A percentile compares a stretch with the other conserved stretches of the same genome.
Conservation (phyloP, 2,113 vertebrate species). For the Heterochromis multidens region DNA sequence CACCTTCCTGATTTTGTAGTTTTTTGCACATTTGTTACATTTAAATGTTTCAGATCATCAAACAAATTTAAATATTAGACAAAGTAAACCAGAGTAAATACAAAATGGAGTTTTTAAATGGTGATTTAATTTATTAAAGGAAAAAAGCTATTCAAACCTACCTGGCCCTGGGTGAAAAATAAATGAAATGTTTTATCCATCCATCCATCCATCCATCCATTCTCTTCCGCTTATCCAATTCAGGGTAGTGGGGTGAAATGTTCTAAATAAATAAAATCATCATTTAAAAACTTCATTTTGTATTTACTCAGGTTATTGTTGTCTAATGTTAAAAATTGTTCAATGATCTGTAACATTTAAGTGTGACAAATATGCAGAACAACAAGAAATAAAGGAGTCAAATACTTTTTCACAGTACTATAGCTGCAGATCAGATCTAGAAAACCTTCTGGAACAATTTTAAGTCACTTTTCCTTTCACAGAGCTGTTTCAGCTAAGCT, state of each 20-base stretch:
- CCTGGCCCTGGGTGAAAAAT: background rate
- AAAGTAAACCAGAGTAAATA: background rate
- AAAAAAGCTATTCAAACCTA: background rate
- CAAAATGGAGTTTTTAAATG: background rate
- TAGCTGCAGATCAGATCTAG: too few species aligned
- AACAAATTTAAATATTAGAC: background rate
- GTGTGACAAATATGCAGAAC: too few species aligned
- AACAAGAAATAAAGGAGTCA: too few species aligned
- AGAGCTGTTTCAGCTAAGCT: rapidly evolving
- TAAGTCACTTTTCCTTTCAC: rapidly evolving
- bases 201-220: too few species aligned
- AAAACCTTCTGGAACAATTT: background rate
- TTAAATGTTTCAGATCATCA: background rate
- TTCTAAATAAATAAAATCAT: too few species aligned
- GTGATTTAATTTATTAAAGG: background rate
- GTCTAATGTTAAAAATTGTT: too few species aligned
- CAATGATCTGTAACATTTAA: too few species aligned
- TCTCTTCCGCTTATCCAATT: too few species aligned
- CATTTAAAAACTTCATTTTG: too few species aligned
- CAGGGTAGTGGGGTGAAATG: too few species aligned
- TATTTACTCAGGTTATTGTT: too few species aligned
- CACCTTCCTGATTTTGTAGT: rapidly evolving
- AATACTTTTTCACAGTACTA: too few species aligned
- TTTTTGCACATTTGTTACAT: background rate
- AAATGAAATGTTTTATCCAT: background rate